Base-by-base conservation (phyloP, 2,113 vertebrate genomes). In the Ahaetulla prasina region DNA sequence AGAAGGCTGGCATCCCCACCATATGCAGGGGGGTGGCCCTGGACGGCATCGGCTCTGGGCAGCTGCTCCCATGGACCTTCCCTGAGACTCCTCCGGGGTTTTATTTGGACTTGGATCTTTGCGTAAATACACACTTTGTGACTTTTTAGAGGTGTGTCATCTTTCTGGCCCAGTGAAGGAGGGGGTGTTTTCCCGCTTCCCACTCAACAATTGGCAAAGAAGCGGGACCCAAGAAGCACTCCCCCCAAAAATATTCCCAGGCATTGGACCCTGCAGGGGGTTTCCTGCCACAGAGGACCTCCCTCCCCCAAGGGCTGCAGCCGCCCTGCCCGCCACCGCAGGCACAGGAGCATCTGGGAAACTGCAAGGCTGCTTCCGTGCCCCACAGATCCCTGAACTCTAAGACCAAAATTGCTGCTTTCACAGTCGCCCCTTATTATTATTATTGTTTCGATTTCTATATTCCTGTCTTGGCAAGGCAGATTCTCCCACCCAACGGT, bases 1-100 rank as follows among this genome's bases (percentile, higher is more conserved):
- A 30, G 45, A 2, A 3, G 8, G 18, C 68, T 0, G 35, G 68
- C n/a, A 2, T 30, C 25, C 10, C 27, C 1, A 1, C 30, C 10
- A 1, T 0, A 3, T 14, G 11, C 60, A n/a, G 27, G 30, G 7
- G 4, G 30, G 4, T 1, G 10, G 54, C 20, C 25, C 22, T 55
- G 54, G 6, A 23, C 9, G 60, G 30, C 23, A n/a, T n/a, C n/a
- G n/a, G n/a, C n/a, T n/a, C n/a, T 9, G 68, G 35, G 1, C 35
- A 8, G 16, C 68, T 35, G 35, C 7, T 3, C 74, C 63, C 63
- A 7, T 16, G 63, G 63, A 74, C 60, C 12, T 68, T n/a, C n/a
- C n/a, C 68, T 20, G n/a, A 8, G 39, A 74, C n/a, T 11, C 27
- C 0, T 18, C 0, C 1, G 27, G 60, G n/a, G 14, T 1, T 74